phyloP scores from a whole-genome alignment of 35 echinoderm and acorn worm species.

The Diadema setosum region DNA sequence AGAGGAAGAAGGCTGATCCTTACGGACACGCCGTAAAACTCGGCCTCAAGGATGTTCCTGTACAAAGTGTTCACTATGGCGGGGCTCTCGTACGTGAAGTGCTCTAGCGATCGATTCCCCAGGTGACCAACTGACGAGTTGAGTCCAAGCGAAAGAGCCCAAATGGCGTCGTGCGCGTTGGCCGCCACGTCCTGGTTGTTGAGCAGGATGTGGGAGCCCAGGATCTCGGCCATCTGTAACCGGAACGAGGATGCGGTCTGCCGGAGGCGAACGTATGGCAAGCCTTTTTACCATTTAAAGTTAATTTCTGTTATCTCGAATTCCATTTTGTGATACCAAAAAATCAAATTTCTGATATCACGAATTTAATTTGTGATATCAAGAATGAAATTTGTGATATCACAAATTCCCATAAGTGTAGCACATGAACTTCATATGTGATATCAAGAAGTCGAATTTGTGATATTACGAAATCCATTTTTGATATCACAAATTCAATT shows the following conservation, averaged over 20 bases:
- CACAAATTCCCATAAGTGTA: too few relatives aligned
- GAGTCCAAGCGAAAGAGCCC: neutral
- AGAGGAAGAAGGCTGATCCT: neutral
- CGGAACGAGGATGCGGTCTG: conserved; percentile 27
- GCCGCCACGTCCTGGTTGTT: neutral
- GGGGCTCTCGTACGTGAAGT: neutral
- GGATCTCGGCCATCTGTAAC: neutral
- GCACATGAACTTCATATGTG: too few relatives aligned
- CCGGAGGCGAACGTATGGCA: too few relatives aligned
- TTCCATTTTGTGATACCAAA: too few relatives aligned
- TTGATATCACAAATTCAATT: too few relatives aligned
- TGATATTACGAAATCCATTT: too few relatives aligned
- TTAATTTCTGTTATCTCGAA: too few relatives aligned
- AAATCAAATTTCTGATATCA: too few relatives aligned
- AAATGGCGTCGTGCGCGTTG: conserved; percentile 36
- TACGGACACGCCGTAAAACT: conserved; percentile 50
- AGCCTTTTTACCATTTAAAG: too few relatives aligned
- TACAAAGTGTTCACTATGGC: neutral
- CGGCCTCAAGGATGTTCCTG: neutral
- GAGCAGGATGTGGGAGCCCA: neutral
- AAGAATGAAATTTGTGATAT: too few relatives aligned
- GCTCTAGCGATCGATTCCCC: neutral
- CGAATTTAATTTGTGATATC: too few relatives aligned
- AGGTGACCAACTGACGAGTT: neutral
- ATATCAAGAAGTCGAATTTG: too few relatives aligned